Conservation (phyloP, 2,888 invertebrate genomes). For the Acanthosepion esculentum region DNA sequence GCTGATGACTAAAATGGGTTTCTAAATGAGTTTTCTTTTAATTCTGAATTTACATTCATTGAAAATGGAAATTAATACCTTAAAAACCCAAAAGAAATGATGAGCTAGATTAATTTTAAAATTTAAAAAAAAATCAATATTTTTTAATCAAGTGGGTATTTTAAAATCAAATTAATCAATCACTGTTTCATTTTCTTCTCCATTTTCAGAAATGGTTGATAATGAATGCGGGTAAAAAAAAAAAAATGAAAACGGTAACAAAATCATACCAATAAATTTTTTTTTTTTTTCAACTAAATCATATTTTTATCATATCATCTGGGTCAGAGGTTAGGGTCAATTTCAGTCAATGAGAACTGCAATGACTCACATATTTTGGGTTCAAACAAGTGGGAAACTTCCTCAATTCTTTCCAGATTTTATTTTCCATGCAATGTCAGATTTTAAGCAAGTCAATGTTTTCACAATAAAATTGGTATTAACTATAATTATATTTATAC, state of each 20-base stretch:
- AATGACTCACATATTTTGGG: neutral
- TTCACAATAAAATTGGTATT: no score
- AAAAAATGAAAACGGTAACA: neutral
- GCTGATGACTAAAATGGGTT: no score
- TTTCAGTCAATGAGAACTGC: neutral
- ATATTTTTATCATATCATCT: neutral
- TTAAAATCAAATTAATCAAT: neutral
- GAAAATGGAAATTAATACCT: neutral
- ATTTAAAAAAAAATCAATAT: neutral
- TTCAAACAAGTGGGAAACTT: neutral
- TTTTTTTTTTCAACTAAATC: neutral
- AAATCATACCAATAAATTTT: neutral
- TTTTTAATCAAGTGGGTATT: neutral
- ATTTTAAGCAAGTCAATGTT: no score
- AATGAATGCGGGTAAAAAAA: neutral
- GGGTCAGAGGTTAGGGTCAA: neutral
- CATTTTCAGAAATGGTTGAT: neutral
- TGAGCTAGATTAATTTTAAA: neutral
- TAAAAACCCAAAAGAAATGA: neutral
- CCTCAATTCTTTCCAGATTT: neutral
- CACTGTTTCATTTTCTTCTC: neutral
- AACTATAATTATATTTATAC: no score
- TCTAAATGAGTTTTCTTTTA: no score
- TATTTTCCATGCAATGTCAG: no score
- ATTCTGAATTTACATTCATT: neutral